These are phyloP conservation scores for Macrosteles quadrilineatus DNA, from an alignment of 1,140 invertebrate genomes.

Conservation along the genomic window DNA sequence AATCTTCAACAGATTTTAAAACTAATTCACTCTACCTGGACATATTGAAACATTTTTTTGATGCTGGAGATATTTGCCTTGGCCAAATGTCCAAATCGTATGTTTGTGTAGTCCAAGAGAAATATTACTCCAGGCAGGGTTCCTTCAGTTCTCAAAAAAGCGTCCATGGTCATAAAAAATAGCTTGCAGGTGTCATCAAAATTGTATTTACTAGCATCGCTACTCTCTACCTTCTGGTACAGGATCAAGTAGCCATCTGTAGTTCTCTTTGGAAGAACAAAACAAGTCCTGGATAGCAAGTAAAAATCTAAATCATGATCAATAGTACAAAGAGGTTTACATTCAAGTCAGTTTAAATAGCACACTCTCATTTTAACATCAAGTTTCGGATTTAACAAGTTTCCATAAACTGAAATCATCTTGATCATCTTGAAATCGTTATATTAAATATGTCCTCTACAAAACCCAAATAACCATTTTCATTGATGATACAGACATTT, in stretches of 20 bases:
- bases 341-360: too few species aligned
- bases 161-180: constrained; percentile 41
- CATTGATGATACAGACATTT: too few species aligned
- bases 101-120: constrained; percentile 65
- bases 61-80: constrained; percentile 59
- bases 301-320: too few species aligned
- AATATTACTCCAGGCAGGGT: constrained; percentile 49
- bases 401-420: too few species aligned
- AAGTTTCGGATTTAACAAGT: too few species aligned
- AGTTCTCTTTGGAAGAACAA: constrained; percentile 46
- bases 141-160: constrained; percentile 37
- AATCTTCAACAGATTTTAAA: too few species aligned
- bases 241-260: constrained; percentile 61
- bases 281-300: constrained; percentile 38
- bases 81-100: constrained; percentile 60
- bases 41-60: constrained; percentile 62
- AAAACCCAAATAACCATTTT: too few species aligned
- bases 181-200: constrained; percentile 67
- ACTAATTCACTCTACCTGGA: too few species aligned
- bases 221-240: constrained; percentile 62
- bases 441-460: too few species aligned
- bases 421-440: too few species aligned
- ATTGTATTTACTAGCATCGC: constrained; percentile 62
- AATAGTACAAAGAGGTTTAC: too few species aligned
- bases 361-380: too few species aligned